phyloP scores from a whole-genome alignment of 1,140 invertebrate genomes.

The Ctenoplectra terminalis region DNA sequence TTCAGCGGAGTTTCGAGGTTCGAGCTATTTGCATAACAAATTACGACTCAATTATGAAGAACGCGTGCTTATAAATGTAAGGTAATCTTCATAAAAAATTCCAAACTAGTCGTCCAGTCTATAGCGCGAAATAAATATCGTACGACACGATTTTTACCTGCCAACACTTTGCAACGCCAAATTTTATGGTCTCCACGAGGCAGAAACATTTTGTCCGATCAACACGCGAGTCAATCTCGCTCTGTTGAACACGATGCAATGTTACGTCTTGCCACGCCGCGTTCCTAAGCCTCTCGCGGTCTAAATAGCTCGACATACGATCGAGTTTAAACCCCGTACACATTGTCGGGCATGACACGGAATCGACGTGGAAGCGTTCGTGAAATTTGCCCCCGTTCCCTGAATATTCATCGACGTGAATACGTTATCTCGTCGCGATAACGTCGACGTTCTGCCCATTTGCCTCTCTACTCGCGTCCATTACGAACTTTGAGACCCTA shows the following conservation, averaged over 20 bases:
- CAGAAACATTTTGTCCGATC: not conserved
- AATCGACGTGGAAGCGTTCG: not conserved
- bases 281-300: not conserved
- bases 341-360: not conserved
- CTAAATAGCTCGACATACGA: conserved; percentile 22
- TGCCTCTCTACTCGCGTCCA: not conserved
- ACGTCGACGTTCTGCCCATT: not conserved
- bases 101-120: too few species aligned
- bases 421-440: conserved; percentile 18
- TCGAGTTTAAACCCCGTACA: not conserved
- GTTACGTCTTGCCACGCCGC: not conserved
- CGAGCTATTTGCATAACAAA: not conserved
- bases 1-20: not conserved
- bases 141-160: too few species aligned
- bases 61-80: too few species aligned
- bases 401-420: conserved; percentile 40
- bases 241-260: not conserved
- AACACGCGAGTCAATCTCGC: not conserved
- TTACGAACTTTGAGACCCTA: not conserved
- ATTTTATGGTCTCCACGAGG: not conserved
- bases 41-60: too few species aligned
- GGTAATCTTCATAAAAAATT: too few species aligned
- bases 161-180: not conserved
- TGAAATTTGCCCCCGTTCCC: not conserved
- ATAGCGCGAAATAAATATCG: too few species aligned